These are phyloP conservation scores for Crenuchus spilurus DNA, from an alignment of 2,797 vertebrate genomes.

Conservation along the genomic window DNA sequence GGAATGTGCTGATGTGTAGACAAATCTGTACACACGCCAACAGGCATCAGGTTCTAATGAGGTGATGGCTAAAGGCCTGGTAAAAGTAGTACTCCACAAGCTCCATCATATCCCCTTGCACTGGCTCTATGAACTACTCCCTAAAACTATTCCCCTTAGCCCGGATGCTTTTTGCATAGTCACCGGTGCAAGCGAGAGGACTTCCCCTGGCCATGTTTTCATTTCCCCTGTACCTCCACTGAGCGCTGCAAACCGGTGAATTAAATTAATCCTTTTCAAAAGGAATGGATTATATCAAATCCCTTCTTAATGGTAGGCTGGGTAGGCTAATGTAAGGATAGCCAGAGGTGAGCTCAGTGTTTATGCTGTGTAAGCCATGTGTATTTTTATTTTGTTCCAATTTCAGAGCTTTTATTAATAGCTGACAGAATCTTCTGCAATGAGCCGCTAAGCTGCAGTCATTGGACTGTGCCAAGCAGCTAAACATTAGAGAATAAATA, in stretches of 20 bases:
- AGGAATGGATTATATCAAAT: conserved; percentile 41
- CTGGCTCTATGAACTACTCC: neutral
- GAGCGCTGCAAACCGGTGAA: neutral
- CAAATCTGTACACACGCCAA: neutral
- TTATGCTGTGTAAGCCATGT: neutral
- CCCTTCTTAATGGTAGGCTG: conserved; percentile 20
- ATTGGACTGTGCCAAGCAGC: neutral
- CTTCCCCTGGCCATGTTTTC: neutral
- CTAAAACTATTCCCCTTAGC: neutral
- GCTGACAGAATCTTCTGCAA: neutral
- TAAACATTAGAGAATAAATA: neutral
- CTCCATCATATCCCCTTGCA: neutral
- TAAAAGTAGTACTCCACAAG: neutral
- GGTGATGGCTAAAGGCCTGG: neutral
- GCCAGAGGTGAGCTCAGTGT: neutral
- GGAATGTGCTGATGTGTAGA: neutral
- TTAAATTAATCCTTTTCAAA: conserved; percentile 40
- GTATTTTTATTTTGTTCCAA: conserved; percentile 26
- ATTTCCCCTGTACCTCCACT: neutral
- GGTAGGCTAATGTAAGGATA: neutral
- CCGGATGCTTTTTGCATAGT: neutral
- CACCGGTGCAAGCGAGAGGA: neutral
- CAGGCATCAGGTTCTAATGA: conserved; percentile 10
- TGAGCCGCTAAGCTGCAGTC: conserved; percentile 10
- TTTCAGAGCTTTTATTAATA: conserved; percentile 34